phyloP scores from a whole-genome alignment of 2,113 vertebrate genomes.

The cattle (Bos taurus) region DNA sequence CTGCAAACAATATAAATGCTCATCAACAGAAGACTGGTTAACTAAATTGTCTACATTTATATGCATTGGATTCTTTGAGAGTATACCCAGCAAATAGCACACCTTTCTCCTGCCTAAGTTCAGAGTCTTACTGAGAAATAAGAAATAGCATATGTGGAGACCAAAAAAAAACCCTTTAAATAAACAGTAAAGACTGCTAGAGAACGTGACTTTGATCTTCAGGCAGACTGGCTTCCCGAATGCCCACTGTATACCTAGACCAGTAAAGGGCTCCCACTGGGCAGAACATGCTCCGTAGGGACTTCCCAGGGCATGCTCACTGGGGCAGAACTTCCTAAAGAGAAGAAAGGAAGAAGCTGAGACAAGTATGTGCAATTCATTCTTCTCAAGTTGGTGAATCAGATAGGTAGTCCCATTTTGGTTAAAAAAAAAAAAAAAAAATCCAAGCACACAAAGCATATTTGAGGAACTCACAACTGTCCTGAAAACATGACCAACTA shows the following conservation, averaged over 20 bases:
- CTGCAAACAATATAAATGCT: background rate
- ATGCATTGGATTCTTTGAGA: background rate
- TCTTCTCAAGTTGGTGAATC: background rate
- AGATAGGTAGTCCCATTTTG: background rate
- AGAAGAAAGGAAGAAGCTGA: background rate
- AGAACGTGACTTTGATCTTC: background rate
- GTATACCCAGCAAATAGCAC: background rate
- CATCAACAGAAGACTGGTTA: background rate
- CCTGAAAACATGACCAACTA: background rate
- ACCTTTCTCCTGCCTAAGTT: background rate
- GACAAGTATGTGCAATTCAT: background rate
- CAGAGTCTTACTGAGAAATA: background rate
- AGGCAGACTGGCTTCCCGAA: background rate
- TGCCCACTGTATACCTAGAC: accelerated
- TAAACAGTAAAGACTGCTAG: background rate
- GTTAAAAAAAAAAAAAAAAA: background rate
- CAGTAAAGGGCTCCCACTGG: background rate
- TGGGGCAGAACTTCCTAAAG: background rate
- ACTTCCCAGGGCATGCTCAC: background rate
- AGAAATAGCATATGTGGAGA: background rate
- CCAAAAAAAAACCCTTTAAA: background rate
- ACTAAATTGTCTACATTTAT: background rate
- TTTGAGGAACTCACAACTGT: background rate
- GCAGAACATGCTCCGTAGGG: background rate
- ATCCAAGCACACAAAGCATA: background rate